Evolutionary conservation across 2,888 invertebrate species (phyloP).

Genomic region (Pheosia gnoma): DNA sequence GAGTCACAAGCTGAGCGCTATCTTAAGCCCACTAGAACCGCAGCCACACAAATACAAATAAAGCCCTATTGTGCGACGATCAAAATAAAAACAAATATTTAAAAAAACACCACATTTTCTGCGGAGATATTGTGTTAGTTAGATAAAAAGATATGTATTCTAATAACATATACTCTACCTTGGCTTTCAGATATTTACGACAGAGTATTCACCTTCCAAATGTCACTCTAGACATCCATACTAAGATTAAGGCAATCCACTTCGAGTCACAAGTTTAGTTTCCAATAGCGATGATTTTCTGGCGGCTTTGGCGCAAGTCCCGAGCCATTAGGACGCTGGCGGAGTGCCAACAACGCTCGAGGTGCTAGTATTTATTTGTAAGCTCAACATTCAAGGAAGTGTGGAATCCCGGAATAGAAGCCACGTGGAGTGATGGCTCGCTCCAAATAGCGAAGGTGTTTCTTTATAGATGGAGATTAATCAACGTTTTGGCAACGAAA

Average conservation of each 20-base stretch:
- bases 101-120: neutral
- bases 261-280: constrained; percentile 68
- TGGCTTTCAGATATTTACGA: neutral
- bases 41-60: constrained; percentile 28
- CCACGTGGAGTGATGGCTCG: constrained; percentile 62
- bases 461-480: constrained; percentile 30
- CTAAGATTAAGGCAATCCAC: constrained; percentile 67
- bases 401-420: constrained; percentile 77
- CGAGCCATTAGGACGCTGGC: constrained; percentile 79
- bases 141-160: too few relatives aligned
- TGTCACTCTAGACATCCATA: constrained; percentile 36
- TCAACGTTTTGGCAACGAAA: constrained; percentile 27
- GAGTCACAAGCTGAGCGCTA: constrained; percentile 51
- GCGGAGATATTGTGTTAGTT: too few relatives aligned
- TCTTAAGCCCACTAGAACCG: constrained; percentile 39
- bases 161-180: too few relatives aligned
- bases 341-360: constrained; percentile 63
- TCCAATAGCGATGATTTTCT: constrained; percentile 75
- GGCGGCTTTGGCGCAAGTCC: constrained; percentile 71
- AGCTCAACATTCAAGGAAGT: constrained; percentile 81
- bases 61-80: constrained; percentile 30
- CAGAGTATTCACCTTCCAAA: constrained; percentile 26
- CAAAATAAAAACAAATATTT: constrained; percentile 26
- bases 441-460: constrained; percentile 37
- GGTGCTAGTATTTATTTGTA: constrained; percentile 79